Evolutionary conservation across 2,113 vertebrate species (phyloP), one percentile per base, ranked within the genome.

Genomic region (Callaeas wilsoni): DNA sequence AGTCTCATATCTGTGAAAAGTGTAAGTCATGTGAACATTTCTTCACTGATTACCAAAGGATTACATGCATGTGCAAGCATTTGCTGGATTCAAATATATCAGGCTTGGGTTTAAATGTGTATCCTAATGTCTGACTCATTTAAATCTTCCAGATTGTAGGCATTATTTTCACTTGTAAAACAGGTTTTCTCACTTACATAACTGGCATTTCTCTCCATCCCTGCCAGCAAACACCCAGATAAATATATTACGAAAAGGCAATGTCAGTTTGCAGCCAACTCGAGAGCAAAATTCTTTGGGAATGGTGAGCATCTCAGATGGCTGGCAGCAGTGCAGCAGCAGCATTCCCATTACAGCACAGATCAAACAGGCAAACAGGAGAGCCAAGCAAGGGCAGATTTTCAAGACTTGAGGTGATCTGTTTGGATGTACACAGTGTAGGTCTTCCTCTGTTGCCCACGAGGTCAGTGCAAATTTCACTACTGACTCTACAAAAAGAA

Each of bases 141-240:
- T 91, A 91, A 93, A 73, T 94, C 78, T 91, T 84, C 89, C 95
- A 95, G 84, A 97, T 52, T 97, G 85, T 18, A 85, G 88, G 73
- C 57, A 85, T 82, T 79, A 90, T 89, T 96, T 93, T 94, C 86
- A 78, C 71, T 92, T 75, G 69, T 86, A 92, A 93, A 96, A 81
- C 89, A 93, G 75, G 52, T 88, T 92, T 94, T 96, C 70, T 71
- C 88, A 56, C 89, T 89, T 95, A 84, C 4, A 52, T 92, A 95
- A 92, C 80, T 87, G 64, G 26, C 49, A 95, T 84, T 93, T 95
- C 49, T 89, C 73, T 55, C 59, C 64, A 67, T 35, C 25, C 27
- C 39, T 78, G 80, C 80, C 73, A 94, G 64, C 30, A 91, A 92
- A 92, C 60, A 87, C 55, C 16, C 60, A 70, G 90, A 96, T 44